phyloP scores from a whole-genome alignment of 2,113 vertebrate species.

The Oncorhynchus nerka region DNA sequence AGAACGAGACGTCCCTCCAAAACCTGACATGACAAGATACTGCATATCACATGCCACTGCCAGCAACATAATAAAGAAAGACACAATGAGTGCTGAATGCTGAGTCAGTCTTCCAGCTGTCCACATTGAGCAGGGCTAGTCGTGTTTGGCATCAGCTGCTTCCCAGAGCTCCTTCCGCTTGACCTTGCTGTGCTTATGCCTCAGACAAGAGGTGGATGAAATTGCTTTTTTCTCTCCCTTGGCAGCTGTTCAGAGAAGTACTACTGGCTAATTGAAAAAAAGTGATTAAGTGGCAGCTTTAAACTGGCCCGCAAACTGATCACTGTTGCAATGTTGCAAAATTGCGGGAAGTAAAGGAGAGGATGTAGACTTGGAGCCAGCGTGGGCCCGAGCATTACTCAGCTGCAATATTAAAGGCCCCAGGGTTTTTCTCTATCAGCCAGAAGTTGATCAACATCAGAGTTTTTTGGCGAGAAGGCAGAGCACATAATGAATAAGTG shows the following conservation, averaged over 20 bases:
- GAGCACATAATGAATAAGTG: not conserved
- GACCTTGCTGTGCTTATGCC: constrained; percentile 34
- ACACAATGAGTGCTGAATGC: not conserved
- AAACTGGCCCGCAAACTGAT: constrained; percentile 36
- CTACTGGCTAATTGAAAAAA: constrained; percentile 53
- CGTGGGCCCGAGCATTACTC: constrained; percentile 8
- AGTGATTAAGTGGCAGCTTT: constrained; percentile 43
- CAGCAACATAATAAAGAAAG: not conserved
- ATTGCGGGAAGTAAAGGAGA: not conserved
- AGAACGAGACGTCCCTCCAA: not conserved
- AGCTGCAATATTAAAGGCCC: constrained; percentile 6
- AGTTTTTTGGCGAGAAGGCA: not conserved
- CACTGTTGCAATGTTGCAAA: constrained; percentile 25
- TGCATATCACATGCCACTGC: no score
- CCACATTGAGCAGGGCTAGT: not conserved
- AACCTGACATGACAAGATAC: not conserved
- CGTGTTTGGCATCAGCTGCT: not conserved
- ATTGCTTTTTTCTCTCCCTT: constrained; percentile 25
- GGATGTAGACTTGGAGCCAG: not conserved
- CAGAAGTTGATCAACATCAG: constrained; percentile 17
- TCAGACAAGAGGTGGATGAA: constrained; percentile 30
- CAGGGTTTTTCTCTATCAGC: no score
- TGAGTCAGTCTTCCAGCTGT: not conserved
- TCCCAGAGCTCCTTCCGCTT: not conserved
- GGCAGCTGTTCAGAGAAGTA: constrained; percentile 48